Percentiles rank a stretch among this genome's conserved stretches.
Evolutionary conservation across 2,113 vertebrate genomes (phyloP).

Genomic region (Ammodytes marinus): DNA sequence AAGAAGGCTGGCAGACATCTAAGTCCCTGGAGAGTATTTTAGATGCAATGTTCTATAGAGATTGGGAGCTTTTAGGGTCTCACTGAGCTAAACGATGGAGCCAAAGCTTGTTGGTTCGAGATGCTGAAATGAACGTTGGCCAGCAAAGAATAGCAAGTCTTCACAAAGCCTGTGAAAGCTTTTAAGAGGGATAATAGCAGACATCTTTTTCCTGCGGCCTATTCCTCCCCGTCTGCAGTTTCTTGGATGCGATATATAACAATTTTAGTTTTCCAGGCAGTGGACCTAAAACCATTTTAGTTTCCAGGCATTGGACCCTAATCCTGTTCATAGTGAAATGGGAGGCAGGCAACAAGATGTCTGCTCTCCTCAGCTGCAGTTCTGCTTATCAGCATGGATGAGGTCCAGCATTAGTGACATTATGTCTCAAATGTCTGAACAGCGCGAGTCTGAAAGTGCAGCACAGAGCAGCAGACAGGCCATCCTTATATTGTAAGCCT

Average conservation of each 20-base stretch:
- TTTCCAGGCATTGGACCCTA: slow-evolving; percentile 58
- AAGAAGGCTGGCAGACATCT: slow-evolving; percentile 1
- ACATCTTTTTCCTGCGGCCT: slow-evolving; percentile 9
- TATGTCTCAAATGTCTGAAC: slow-evolving; percentile 57
- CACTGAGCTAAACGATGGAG: slow-evolving; percentile 9
- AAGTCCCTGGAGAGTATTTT: slow-evolving; percentile 20
- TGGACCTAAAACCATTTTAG: slow-evolving; percentile 52
- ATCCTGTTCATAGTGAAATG: slow-evolving; percentile 59
- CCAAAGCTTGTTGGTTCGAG: slow-evolving; percentile 32
- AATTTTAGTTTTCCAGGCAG: slow-evolving; percentile 39
- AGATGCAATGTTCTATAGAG: slow-evolving; percentile 16
- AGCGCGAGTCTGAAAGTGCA: slow-evolving; percentile 32
- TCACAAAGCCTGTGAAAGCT: slow-evolving; percentile 31
- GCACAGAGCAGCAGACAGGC: slow-evolving; percentile 22
- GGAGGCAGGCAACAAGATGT: slow-evolving; percentile 66
- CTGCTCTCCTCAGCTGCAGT: slow-evolving; percentile 56
- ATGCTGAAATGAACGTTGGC: slow-evolving; percentile 14
- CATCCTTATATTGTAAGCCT: slow-evolving; percentile 45
- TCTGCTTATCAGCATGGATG: slow-evolving; percentile 65
- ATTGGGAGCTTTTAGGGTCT: slow-evolving; percentile 15
- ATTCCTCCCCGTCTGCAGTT: slow-evolving; percentile 43
- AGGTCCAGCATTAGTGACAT: slow-evolving; percentile 59
- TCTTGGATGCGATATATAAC: slow-evolving; percentile 29
- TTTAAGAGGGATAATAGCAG: slow-evolving; percentile 54
- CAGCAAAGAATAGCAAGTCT: slow-evolving; percentile 25